These are phyloP conservation scores for Phrynocephalus vlangalii DNA, from an alignment of 2,797 vertebrate species.

Conservation along the genomic window DNA sequence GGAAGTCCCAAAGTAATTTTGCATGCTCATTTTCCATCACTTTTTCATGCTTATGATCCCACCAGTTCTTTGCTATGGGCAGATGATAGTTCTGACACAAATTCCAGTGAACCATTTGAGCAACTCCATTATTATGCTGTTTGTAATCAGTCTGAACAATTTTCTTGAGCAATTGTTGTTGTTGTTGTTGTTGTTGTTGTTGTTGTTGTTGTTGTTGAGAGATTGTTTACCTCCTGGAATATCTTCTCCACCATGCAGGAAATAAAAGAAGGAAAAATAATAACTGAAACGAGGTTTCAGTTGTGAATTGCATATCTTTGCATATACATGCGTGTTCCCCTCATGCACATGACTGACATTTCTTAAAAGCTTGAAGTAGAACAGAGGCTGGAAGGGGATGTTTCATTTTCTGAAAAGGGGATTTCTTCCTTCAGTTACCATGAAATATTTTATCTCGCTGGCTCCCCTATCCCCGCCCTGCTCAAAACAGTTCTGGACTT, in stretches of 20 bases:
- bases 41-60: no score
- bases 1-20: no score
- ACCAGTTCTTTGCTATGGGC: no score
- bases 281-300: constrained; percentile 51
- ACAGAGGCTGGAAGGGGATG: constrained; percentile 59
- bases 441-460: constrained; percentile 48
- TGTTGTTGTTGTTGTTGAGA: no score
- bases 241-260: background rate
- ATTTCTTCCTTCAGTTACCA: constrained; percentile 53
- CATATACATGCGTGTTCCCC: background rate
- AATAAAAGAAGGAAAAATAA: background rate
- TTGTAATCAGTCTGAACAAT: no score
- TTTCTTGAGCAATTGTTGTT: no score
- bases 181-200: no score
- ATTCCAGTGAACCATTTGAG: no score
- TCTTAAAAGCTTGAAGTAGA: constrained; percentile 68
- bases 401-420: constrained; percentile 47
- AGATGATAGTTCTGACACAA: no score
- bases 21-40: no score
- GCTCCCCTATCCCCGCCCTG: background rate
- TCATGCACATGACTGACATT: constrained; percentile 47
- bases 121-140: no score
- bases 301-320: constrained; percentile 14
- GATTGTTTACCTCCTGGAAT: background rate
- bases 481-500: background rate